Conservation (phyloP, 2,113 vertebrate genomes). For the Bubo bubo region DNA sequence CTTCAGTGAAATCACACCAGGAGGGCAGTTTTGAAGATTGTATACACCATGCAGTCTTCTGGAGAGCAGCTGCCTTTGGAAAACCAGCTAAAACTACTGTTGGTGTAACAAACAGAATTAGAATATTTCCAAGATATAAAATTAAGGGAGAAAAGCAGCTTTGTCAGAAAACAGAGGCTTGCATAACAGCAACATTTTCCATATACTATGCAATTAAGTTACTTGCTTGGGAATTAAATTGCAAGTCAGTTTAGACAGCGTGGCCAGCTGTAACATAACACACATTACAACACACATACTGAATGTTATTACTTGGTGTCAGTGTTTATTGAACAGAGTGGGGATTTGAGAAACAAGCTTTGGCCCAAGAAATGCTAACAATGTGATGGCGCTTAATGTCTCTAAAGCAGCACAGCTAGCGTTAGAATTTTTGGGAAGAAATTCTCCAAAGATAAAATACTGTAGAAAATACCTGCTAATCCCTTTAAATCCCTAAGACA, state of each 20-base stretch:
- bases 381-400: background rate
- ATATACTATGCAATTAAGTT: background rate
- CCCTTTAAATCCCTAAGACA: background rate
- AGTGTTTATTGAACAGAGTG: background rate
- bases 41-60: background rate
- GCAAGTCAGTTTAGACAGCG: background rate
- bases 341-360: constrained; percentile 23
- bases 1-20: background rate
- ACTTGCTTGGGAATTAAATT: constrained; percentile 24
- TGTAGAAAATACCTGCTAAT: constrained; percentile 15
- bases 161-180: constrained; percentile 11
- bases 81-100: background rate
- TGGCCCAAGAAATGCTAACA: background rate
- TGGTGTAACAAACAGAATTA: background rate
- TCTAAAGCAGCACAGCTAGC: background rate
- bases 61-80: background rate
- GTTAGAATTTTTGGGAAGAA: background rate
- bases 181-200: constrained; percentile 9
- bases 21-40: background rate
- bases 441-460: background rate
- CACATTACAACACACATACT: constrained; percentile 18
- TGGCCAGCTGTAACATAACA: constrained; percentile 36
- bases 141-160: background rate
- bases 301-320: constrained; percentile 17
- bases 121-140: constrained; percentile 24